Evolutionary conservation across 2,888 invertebrate species (phyloP), one percentile per base, ranked within the genome.

Genomic region (Drosophila anomalipes): DNA sequence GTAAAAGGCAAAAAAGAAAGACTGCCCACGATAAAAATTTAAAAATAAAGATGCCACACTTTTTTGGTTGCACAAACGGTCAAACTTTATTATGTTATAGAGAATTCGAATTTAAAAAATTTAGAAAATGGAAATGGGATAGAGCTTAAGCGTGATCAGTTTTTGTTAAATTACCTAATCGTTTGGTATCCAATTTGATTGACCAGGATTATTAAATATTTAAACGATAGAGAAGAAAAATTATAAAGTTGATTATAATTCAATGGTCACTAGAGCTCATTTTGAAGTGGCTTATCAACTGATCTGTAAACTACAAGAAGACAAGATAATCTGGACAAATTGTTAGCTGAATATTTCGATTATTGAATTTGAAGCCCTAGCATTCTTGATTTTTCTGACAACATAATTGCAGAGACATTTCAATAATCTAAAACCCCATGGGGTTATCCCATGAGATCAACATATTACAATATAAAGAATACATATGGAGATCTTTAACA

Each of bases 361-460:
- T 22, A 52, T 59, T 52, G 59, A 14, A 30, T 54, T 39, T 30
- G 7, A 54, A 35, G 30, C 16, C 28, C 4, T 22, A n/a, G 16
- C 51, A 16, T 60, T 28, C 54, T 35, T 54, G 22, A 53, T 39
- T 44, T 39, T 22, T 57, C 59, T 83, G 85, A 85, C 85, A 85
- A 65, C 66, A 80, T 85, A 89, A 85, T 85, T 86, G 73, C 68
- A 39, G 52, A 28, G 41, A 69, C 77, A 74, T 86, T 80, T 90
- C 67, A 90, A 84, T 87, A 73, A 84, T 68, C 57, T 47, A 16
- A 49, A 62, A n/a, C 61, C 87, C 57, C 87, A 70, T 60, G 75
- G 51, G 79, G 71, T 56, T 75, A 82, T 77, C 76, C 57, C 51
- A 75, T 53, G 74, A 79, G 76, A 84, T 90, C 90, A 85, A 85